Conservation (phyloP, 2,888 invertebrate species). For the Ptychoptera contaminata region DNA sequence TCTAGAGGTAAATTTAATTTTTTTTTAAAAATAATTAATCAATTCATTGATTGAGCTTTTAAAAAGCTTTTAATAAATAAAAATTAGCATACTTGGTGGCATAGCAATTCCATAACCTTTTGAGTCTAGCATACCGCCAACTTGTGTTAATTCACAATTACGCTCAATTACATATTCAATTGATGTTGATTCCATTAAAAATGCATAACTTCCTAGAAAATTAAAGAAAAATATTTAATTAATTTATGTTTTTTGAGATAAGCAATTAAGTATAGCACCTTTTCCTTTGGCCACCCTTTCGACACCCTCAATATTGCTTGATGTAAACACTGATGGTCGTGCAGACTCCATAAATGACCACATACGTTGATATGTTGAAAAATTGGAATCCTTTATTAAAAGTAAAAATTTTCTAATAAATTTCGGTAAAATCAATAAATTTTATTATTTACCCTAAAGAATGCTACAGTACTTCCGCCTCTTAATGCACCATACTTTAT, state of each 20-base stretch:
- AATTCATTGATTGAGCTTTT: background rate
- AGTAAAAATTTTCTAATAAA: slow-evolving; percentile 13
- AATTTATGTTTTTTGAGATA: too few relatives aligned
- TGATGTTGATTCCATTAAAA: slow-evolving; percentile 93
- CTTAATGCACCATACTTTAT: slow-evolving; percentile 92
- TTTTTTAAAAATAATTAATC: background rate
- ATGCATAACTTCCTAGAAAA: slow-evolving; percentile 58
- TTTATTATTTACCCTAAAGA: slow-evolving; percentile 59
- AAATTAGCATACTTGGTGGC: slow-evolving; percentile 58
- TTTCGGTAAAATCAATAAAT: background rate
- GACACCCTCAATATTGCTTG: slow-evolving; percentile 77
- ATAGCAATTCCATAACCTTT: slow-evolving; percentile 94
- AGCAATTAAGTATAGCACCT: slow-evolving; percentile 26
- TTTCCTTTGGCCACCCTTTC: slow-evolving; percentile 72
- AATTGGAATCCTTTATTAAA: slow-evolving; percentile 65
- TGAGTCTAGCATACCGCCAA: slow-evolving; percentile 82
- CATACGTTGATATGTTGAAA: slow-evolving; percentile 87
- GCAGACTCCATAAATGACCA: slow-evolving; percentile 90
- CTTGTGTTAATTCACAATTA: slow-evolving; percentile 79
- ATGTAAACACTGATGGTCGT: slow-evolving; percentile 72
- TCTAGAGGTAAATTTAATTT: slow-evolving; percentile 36
- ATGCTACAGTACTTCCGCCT: slow-evolving; percentile 86
- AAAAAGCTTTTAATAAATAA: background rate
- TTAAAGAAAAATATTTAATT: background rate
- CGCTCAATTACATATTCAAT: slow-evolving; percentile 89